Conservation (phyloP, 2,888 invertebrate species). For the Tribolium freemani region DNA sequence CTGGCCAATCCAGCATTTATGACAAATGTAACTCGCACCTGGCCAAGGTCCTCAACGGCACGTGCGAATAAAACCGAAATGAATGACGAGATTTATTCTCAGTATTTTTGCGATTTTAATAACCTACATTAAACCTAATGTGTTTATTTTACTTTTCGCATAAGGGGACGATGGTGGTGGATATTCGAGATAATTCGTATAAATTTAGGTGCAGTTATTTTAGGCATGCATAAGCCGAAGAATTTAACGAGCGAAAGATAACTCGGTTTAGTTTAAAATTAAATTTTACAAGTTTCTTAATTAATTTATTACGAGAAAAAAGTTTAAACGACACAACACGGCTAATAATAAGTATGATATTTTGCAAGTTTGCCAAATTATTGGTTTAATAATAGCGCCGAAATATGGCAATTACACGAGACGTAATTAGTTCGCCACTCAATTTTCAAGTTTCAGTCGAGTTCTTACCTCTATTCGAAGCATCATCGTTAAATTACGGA, state of each 20-base stretch:
- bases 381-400: conserved; percentile 27
- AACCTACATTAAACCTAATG: too few relatives aligned
- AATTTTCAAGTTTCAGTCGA: too few relatives aligned
- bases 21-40: conserved; percentile 19
- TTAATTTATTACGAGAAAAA: not conserved
- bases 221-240: conserved; percentile 6
- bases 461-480: too few relatives aligned
- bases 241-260: not conserved
- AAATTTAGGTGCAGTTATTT: conserved; percentile 41
- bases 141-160: too few relatives aligned
- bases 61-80: not conserved
- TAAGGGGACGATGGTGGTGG: conserved; percentile 6
- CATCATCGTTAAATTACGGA: too few relatives aligned
- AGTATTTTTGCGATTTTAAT: too few relatives aligned
- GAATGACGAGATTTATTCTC: too few relatives aligned
- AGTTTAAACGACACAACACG: not conserved
- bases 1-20: conserved; percentile 12
- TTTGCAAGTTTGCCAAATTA: conserved; percentile 36
- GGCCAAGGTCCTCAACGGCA: conserved; percentile 8
- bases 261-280: not conserved
- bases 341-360: conserved; percentile 33
- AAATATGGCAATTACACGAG: conserved; percentile 16
- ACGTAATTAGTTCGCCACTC: not conserved
- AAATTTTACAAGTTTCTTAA: not conserved
- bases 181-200: conserved; percentile 29